Evolutionary conservation across 2,888 invertebrate genomes (phyloP).

Genomic region (Nebria brevicollis): DNA sequence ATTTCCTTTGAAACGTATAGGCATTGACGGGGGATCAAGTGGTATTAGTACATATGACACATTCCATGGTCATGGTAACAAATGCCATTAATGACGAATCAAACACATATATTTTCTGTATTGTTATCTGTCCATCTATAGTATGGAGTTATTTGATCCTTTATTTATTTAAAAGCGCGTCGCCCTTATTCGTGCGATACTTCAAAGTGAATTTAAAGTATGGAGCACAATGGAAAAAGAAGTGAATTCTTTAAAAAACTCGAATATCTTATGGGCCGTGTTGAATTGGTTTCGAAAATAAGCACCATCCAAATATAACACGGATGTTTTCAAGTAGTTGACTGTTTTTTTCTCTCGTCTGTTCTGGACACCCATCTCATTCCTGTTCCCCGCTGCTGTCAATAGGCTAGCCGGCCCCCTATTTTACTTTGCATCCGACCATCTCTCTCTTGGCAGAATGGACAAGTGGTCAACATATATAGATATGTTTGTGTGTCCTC

Average conservation of each 20-base stretch:
- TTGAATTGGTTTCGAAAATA: conserved; percentile 2
- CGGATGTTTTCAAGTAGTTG: conserved; percentile 14
- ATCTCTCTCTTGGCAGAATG: not conserved
- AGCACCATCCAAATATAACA: not conserved
- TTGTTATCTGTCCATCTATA: conserved; percentile 3
- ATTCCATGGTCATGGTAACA: conserved; percentile 27
- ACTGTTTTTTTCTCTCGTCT: conserved; percentile 35
- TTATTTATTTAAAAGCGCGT: conserved; percentile 33
- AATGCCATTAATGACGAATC: conserved; percentile 31
- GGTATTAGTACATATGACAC: conserved; percentile 15
- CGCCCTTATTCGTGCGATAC: conserved; percentile 9
- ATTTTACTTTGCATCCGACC: not conserved
- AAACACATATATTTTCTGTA: not conserved
- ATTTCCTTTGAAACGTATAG: not conserved
- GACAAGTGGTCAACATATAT: not conserved
- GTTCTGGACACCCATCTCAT: conserved; percentile 32
- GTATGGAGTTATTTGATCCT: not conserved
- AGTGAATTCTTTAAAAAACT: conserved; percentile 34
- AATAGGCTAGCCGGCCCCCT: not conserved
- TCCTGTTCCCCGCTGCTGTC: not conserved
- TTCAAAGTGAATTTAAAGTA: conserved; percentile 36
- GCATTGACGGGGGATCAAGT: not conserved
- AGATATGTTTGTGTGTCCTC: not conserved
- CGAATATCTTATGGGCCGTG: conserved; percentile 37
- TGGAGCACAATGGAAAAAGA: conserved; percentile 20